Base-by-base conservation (phyloP, 2,797 vertebrate genomes). In the Gambusia yucatana region DNA sequence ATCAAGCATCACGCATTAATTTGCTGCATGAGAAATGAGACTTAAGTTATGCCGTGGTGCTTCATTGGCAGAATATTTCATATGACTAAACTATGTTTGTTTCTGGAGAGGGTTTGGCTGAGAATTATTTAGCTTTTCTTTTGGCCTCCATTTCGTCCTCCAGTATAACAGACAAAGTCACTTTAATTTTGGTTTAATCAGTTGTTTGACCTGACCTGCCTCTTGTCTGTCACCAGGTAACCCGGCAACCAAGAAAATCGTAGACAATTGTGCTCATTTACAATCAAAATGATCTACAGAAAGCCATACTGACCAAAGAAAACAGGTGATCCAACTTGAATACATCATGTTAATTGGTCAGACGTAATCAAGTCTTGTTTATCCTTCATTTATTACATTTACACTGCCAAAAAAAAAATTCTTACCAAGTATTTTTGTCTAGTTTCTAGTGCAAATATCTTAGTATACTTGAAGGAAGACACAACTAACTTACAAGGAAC, bases 1-100 rank as follows among this genome's bases (percentile, higher is more conserved):
- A 90, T 88, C 81, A 88, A 88, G 79, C 87, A 83, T 76, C 89
- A 90, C 91, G 84, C 86, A 93, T 93, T 91, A 87, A 93, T 92
- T 89, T 89, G 91, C 84, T 87, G 84, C 84, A 84, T 65, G 67
- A 82, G 65, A 80, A 78, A 91, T 89, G 88, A 92, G 73, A 80
- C 74, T 82, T 90, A 81, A 89, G 88, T 91, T 91, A 87, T 82
- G 82, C 83, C 71, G 5, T 84, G 88, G 87, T 87, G 85, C 83
- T 93, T 92, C 89, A 92, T 89, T 89, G 87, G 88, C 83, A 84
- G 87, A 86, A 85, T 83, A 86, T 87, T 82, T 87, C 61, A 47
- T 82, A 85, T 84, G 84, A 87, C 82, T 91, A 81, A 87, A 75
- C 90, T 82, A 72, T 52, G 73, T 88, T 90, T 90, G 87, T 88